Base-by-base conservation (phyloP, 2,113 vertebrate genomes). In the Azemiops feae region DNA sequence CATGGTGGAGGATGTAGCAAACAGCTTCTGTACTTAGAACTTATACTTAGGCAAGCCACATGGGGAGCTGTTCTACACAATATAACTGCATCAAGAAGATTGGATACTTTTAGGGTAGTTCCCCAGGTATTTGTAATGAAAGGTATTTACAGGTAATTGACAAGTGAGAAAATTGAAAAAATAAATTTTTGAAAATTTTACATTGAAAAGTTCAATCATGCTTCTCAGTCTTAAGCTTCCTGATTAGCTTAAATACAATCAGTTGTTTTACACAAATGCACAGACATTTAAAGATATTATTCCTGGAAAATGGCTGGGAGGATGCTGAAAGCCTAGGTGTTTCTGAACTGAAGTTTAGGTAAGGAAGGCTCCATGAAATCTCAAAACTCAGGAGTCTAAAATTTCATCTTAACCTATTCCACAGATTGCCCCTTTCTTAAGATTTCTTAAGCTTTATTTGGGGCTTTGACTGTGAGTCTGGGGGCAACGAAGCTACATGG, bases 401-500 rank as follows among this genome's bases (percentile, higher is more conserved):
- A 92, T 94, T 93, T 95, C 88, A 87, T 94, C 88, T 93, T 93
- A 92, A 92, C 0, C 89, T 6, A 64, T 25, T 93, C 92, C 91
- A 92, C 47, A 90, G 45, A 74, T 55, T 55, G 45, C 50, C 89
- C 47, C 43, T 55, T 58, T 87, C n/a, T n/a, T 43, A 87, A 86
- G 34, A 54, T 86, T 64, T 34, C n/a, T 20, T 69, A 12, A 69
- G 64, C 55, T 50, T 60, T 86, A 39, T 50, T 94, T 90, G 55
- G 20, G 45, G 43, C 45, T 85, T 64, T 90, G 81, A 20, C 45
- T 90, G 4, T 94, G 85, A 93, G 93, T 95, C 93, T 92, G 55
- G 88, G 22, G 22, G 92, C 91, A 95, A 95, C 91, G 87, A 94
- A 96, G 88, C 34, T 91, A 85, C 95, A 47, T 58, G 54, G 58